Evolutionary conservation across 1,140 invertebrate genomes (phyloP), one percentile per base, ranked within the genome.

Genomic region (Ceratosolen fusciceps): DNA sequence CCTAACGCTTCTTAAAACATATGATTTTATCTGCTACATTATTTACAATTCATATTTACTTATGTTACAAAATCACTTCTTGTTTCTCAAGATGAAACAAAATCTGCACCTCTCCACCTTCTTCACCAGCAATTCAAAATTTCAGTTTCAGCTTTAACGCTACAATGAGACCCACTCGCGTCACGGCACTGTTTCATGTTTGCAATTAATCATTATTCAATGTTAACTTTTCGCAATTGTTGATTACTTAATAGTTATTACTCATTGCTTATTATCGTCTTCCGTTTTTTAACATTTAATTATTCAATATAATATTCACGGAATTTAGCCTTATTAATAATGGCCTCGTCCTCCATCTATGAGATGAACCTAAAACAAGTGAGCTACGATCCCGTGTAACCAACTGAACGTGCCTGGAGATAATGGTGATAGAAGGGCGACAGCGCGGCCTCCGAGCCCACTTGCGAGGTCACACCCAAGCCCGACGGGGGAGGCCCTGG

Each of bases 401-500:
- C 87, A 74, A 84, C 86, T 62, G 87, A 87, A 21, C 89, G 86
- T 43, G 89, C 88, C 74, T 90, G 89, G 72, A 90, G 87, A 81
- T 90, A 90, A 81, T 90, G 90, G 80, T 90, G 90, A 82, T 90
- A 90, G 77, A 90, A 90, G 60, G 88, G 88, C 83, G 89, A 87
- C 74, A 90, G 76, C 49, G 84, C 87, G 56, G 88, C 82, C 60
- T 86, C 87, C 62, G 87, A 83, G 74, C 87, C 88, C 19, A 84
- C 82, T 83, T 88, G 85, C n/a, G 87, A 85, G 79, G 87, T 83
- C 82, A 86, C 87, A 85, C 88, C 87, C 88, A 92, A 90, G 91
- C 92, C 92, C 90, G 92, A 88, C 89, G 91, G 90, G 91, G 94
- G 89, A 90, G 89, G 90, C 90, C 88, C 88, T 75, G 90, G 89